Evolutionary conservation across 1,140 invertebrate genomes (phyloP).

Genomic region (Akabosia matsudoensis): DNA sequence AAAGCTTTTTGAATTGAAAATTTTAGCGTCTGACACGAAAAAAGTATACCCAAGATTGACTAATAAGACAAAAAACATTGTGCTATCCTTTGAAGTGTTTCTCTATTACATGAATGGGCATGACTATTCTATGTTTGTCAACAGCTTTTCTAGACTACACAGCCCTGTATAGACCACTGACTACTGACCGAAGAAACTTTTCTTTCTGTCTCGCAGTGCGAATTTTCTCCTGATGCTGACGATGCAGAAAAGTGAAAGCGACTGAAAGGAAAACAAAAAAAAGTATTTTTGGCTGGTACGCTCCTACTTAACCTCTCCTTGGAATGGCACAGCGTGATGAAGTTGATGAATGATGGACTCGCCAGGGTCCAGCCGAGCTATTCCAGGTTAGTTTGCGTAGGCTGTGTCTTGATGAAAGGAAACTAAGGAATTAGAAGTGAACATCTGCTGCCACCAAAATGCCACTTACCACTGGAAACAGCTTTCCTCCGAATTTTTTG

Average conservation of each 20-base stretch:
- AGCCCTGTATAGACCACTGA: too few species aligned
- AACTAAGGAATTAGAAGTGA: not conserved
- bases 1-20: not conserved
- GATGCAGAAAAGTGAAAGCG: not conserved
- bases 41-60: not conserved
- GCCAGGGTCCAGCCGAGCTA: not conserved
- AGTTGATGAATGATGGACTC: slow-evolving; percentile 24
- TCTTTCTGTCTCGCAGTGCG: not conserved
- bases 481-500: not conserved
- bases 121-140: too few species aligned
- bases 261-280: not conserved
- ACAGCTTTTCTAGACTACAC: too few species aligned
- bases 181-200: too few species aligned
- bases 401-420: not conserved
- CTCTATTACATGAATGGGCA: too few species aligned
- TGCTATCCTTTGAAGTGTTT: too few species aligned
- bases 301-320: too few species aligned
- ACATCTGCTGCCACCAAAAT: not conserved
- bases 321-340: not conserved
- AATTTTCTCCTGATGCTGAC: not conserved
- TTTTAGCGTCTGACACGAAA: not conserved
- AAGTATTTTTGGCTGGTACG: not conserved
- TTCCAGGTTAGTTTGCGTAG: not conserved
- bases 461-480: not conserved
- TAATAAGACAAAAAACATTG: not conserved